Evolutionary conservation across 2,113 vertebrate genomes (phyloP).

Genomic region (Urocitellus parryii): DNA sequence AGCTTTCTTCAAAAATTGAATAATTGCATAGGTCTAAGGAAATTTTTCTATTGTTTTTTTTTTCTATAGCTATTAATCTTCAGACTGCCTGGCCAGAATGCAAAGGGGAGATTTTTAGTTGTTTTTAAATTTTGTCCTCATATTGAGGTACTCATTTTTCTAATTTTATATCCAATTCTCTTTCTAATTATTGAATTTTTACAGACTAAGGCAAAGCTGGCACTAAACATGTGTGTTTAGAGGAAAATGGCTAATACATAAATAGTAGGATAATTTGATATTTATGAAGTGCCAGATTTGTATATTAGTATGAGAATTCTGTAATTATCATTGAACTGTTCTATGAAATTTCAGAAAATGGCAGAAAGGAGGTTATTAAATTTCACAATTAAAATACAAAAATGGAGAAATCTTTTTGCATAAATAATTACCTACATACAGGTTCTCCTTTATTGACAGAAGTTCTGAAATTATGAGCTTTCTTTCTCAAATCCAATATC

Average conservation of each 20-base stretch:
- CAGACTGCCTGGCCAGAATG: neutral
- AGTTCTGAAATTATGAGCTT: neutral
- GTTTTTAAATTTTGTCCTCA: slow-evolving; percentile 26
- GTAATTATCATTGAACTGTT: slow-evolving; percentile 33
- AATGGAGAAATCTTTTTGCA: slow-evolving; percentile 24
- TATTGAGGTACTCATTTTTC: slow-evolving; percentile 54
- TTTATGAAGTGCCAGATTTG: slow-evolving; percentile 60
- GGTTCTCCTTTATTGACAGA: neutral
- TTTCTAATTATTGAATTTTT: slow-evolving; percentile 60
- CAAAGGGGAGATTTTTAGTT: slow-evolving; percentile 41
- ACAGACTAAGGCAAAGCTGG: slow-evolving; percentile 37
- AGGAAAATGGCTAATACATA: slow-evolving; percentile 57
- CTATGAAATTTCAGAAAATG: slow-evolving; percentile 57
- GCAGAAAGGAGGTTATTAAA: neutral
- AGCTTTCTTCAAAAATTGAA: slow-evolving; percentile 46
- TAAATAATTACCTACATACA: slow-evolving; percentile 3
- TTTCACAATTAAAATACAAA: slow-evolving; percentile 65
- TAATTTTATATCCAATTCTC: slow-evolving; percentile 62
- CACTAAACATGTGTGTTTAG: slow-evolving; percentile 45
- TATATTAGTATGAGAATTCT: slow-evolving; percentile 39
- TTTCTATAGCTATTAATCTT: neutral
- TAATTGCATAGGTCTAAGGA: neutral
- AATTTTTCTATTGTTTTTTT: slow-evolving; percentile 44
- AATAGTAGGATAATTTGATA: slow-evolving; percentile 60
- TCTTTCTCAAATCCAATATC: slow-evolving; percentile 10